These are phyloP conservation scores for Sebastolobus alascanus DNA, from an alignment of 2,797 vertebrate genomes.

Conservation along the genomic window DNA sequence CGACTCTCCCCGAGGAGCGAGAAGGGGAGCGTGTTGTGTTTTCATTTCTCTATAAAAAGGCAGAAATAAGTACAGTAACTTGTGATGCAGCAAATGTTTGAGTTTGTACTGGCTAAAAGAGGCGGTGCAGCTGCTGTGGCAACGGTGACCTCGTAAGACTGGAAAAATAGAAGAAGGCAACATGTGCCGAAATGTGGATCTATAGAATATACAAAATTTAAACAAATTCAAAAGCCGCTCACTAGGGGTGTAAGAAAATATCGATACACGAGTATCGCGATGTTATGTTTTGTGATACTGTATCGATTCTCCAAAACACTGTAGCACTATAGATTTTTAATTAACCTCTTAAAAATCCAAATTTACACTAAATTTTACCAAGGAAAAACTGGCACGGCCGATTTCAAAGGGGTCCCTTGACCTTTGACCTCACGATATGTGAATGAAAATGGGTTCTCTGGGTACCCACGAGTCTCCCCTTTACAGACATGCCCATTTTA, in stretches of 20 bases:
- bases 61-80: constrained; percentile 63
- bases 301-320: too few relatives aligned
- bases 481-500: too few relatives aligned
- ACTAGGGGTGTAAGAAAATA: too few relatives aligned
- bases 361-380: too few relatives aligned
- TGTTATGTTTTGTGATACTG: too few relatives aligned
- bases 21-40: constrained; percentile 77
- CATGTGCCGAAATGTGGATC: neutral
- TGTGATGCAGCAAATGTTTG: constrained; percentile 61
- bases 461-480: too few relatives aligned
- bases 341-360: too few relatives aligned
- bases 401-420: too few relatives aligned
- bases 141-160: constrained; percentile 4
- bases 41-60: constrained; percentile 79
- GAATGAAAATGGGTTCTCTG: too few relatives aligned
- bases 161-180: neutral
- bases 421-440: too few relatives aligned
- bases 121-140: constrained; percentile 6
- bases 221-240: neutral
- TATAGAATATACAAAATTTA: neutral
- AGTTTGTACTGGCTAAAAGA: constrained; percentile 11
- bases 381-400: too few relatives aligned
- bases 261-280: too few relatives aligned
- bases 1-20: constrained; percentile 78
- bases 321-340: fast-evolving